A percentile compares a stretch with the other conserved stretches of the same genome.
These are phyloP conservation scores for Batillaria attramentaria DNA, from an alignment of 1,140 invertebrate genomes.

Conservation along the genomic window DNA sequence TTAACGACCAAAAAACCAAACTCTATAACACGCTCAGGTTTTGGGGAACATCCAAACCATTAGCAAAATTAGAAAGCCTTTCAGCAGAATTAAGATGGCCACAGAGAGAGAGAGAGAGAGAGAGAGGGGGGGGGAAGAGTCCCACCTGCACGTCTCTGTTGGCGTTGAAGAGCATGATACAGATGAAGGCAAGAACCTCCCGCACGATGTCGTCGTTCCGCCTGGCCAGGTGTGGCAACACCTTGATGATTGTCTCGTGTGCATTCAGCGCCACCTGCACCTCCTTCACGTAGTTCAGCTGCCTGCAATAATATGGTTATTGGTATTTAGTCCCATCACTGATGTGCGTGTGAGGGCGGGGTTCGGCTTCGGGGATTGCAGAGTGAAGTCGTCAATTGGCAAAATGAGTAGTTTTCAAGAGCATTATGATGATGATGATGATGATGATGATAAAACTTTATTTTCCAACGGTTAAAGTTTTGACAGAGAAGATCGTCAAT, in stretches of 20 bases:
- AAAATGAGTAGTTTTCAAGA: too few relatives aligned
- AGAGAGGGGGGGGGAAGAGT: background rate
- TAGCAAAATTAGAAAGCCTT: background rate
- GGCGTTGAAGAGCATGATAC: conserved; percentile 71
- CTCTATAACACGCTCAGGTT: too few relatives aligned
- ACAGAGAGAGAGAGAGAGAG: background rate
- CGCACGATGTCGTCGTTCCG: conserved; percentile 66
- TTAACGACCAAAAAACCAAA: too few relatives aligned
- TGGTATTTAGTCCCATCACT: background rate
- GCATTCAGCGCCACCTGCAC: conserved; percentile 67
- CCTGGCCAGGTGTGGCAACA: conserved; percentile 68
- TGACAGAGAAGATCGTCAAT: too few relatives aligned
- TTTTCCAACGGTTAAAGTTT: too few relatives aligned
- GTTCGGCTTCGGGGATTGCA: too few relatives aligned
- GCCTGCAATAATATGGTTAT: too few relatives aligned
- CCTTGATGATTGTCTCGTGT: conserved; percentile 65
- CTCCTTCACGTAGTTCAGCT: conserved; percentile 62
- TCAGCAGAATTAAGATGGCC: background rate
- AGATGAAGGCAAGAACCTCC: conserved; percentile 69
- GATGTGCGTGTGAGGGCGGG: background rate
- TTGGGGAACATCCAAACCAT: too few relatives aligned
- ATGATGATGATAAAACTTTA: too few relatives aligned
- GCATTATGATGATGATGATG: too few relatives aligned
- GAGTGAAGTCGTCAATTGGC: too few relatives aligned
- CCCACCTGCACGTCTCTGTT: conserved; percentile 70